Evolutionary conservation across 2,113 vertebrate genomes (phyloP).

Genomic region (Cephalopterus ornatus): DNA sequence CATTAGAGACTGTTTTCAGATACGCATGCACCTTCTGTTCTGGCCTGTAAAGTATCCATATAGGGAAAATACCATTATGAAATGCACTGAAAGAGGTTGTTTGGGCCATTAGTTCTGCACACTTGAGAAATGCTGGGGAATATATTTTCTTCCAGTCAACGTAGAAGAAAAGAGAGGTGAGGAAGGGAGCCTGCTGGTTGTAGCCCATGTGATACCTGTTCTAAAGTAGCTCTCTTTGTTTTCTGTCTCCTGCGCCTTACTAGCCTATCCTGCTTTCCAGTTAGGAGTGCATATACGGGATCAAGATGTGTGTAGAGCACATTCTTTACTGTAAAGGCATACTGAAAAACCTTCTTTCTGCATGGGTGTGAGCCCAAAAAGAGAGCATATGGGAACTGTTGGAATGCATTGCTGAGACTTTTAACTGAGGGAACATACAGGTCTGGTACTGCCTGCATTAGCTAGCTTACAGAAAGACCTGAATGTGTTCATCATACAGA

Average conservation of each 20-base stretch:
- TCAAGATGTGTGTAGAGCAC: background rate
- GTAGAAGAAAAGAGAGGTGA: background rate
- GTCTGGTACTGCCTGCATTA: background rate
- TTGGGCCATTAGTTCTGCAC: background rate
- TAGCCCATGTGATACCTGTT: background rate
- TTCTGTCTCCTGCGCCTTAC: background rate
- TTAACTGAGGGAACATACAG: background rate
- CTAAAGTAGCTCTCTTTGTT: background rate
- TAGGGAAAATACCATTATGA: background rate
- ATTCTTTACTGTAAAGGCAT: background rate
- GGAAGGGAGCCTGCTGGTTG: background rate
- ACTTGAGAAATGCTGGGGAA: background rate
- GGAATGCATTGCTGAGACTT: background rate
- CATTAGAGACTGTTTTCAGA: background rate
- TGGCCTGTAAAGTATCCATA: background rate
- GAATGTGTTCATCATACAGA: background rate
- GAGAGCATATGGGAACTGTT: background rate
- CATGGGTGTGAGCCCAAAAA: background rate
- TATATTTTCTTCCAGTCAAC: background rate
- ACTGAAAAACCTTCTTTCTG: background rate
- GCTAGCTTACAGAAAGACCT: background rate
- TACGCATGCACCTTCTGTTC: background rate
- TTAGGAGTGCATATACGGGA: background rate
- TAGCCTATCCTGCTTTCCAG: background rate
- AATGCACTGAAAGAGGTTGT: background rate